A percentile compares a stretch with the other conserved stretches of the same genome.
Conservation (phyloP, 2,888 invertebrate species). For the Sinotaia quadrata region DNA sequence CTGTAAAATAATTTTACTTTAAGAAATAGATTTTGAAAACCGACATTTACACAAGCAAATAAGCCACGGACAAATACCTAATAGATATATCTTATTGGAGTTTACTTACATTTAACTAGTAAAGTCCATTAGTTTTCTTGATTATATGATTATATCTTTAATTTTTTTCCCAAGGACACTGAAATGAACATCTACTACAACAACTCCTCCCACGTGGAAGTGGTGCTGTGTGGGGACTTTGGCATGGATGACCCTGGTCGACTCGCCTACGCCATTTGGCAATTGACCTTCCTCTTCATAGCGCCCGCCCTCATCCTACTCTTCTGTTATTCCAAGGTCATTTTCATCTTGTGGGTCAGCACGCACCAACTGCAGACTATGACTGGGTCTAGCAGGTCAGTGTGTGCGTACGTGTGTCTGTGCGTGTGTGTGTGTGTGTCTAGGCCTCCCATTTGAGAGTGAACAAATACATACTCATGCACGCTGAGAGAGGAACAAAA, state of each 20-base stretch:
- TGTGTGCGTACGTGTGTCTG: background rate
- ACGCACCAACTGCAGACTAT: constrained; percentile 69
- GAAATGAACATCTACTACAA: constrained; percentile 49
- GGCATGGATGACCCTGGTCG: constrained; percentile 35
- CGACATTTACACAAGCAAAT: no score
- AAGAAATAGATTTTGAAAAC: no score
- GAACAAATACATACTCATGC: no score
- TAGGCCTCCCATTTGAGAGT: no score
- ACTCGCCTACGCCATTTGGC: constrained; percentile 66
- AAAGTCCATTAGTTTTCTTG: background rate
- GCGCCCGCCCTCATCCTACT: constrained; percentile 68
- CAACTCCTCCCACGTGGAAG: constrained; percentile 44
- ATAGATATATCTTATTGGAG: background rate
- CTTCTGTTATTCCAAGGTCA: constrained; percentile 71
- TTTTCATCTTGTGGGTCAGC: constrained; percentile 71
- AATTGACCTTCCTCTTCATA: constrained; percentile 68
- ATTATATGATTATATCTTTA: background rate
- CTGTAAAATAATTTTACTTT: no score
- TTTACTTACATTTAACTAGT: background rate
- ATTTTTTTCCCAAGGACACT: constrained; percentile 40
- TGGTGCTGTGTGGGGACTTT: constrained; percentile 48
- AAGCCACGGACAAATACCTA: no score
- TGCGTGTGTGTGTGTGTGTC: background rate
- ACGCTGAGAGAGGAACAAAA: no score
- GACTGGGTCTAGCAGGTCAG: constrained; percentile 45